Percentiles rank a stretch among this genome's conserved stretches.
Conservation (phyloP, 2,888 invertebrate species). For the Colletes collaris region DNA sequence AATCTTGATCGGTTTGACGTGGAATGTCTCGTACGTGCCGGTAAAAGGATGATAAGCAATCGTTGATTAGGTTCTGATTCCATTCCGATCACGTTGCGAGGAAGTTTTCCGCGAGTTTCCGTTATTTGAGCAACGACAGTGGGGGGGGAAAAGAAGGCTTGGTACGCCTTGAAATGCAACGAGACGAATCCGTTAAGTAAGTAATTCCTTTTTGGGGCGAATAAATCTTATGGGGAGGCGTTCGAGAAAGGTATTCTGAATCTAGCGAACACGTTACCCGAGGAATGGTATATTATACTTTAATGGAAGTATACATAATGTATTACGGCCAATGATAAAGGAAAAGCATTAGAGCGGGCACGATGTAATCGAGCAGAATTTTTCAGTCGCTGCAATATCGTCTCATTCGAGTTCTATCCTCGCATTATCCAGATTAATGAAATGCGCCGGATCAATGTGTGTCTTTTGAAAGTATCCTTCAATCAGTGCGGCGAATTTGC, state of each 20-base stretch:
- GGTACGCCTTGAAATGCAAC: conserved; percentile 27
- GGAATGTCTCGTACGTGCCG: conserved; percentile 3
- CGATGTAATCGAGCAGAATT: conserved; percentile 60
- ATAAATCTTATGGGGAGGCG: conserved; percentile 55
- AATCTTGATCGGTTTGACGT: too few relatives aligned
- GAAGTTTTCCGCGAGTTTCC: conserved; percentile 16
- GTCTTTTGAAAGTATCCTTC: conserved; percentile 50
- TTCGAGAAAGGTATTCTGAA: conserved; percentile 47
- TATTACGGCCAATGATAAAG: conserved; percentile 60
- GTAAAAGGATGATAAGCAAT: conserved; percentile 46
- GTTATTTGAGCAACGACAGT: conserved; percentile 29
- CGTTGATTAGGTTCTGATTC: conserved; percentile 35
- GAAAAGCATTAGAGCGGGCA: conserved; percentile 50
- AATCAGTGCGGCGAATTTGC: conserved; percentile 62
- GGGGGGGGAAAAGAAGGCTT: neutral
- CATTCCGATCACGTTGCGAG: conserved; percentile 44
- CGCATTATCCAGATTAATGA: conserved; percentile 58
- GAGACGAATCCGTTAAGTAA: conserved; percentile 45
- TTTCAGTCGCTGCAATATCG: conserved; percentile 46
- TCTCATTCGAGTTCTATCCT: conserved; percentile 43
- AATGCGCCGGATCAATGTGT: conserved; percentile 60
- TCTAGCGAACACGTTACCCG: conserved; percentile 45
- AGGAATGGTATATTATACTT: conserved; percentile 53
- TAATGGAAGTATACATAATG: conserved; percentile 65
- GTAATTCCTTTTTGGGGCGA: conserved; percentile 49